Percentiles rank a stretch among this genome's conserved stretches.
Conservation (phyloP, 1,140 invertebrate species). For the Acyrthosiphon pisum region DNA sequence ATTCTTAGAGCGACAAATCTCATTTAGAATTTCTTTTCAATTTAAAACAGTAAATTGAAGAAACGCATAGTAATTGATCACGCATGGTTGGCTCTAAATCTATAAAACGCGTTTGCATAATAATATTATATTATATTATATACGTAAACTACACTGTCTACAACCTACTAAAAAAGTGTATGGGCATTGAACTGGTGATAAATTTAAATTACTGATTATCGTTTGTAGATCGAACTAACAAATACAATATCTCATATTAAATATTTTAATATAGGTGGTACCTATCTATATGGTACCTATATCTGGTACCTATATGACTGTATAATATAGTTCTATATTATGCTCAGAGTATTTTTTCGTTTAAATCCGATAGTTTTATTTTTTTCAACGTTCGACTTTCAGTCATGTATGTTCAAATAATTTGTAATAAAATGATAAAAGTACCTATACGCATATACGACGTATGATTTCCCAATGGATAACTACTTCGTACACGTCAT, state of each 20-base stretch:
- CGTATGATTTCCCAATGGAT: neutral
- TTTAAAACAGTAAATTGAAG: neutral
- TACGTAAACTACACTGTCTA: too few relatives aligned
- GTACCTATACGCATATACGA: neutral
- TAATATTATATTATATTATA: too few relatives aligned
- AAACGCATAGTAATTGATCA: neutral
- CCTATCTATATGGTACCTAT: too few relatives aligned
- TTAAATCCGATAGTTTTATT: neutral
- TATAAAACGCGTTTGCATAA: neutral
- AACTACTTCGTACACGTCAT: neutral
- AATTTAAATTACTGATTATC: neutral
- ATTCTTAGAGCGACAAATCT: neutral
- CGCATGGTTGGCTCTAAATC: neutral
- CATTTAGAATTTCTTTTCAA: neutral
- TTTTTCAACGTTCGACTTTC: neutral
- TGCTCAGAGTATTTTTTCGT: neutral
- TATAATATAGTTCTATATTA: too few relatives aligned
- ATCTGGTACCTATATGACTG: too few relatives aligned
- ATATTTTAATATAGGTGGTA: neutral
- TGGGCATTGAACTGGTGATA: neutral
- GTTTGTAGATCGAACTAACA: neutral
- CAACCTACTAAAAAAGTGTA: neutral
- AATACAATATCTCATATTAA: neutral
- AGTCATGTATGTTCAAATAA: neutral
- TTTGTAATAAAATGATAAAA: neutral